Conservation (phyloP, 2,113 vertebrate genomes). For the Telmatochromis sp. region DNA sequence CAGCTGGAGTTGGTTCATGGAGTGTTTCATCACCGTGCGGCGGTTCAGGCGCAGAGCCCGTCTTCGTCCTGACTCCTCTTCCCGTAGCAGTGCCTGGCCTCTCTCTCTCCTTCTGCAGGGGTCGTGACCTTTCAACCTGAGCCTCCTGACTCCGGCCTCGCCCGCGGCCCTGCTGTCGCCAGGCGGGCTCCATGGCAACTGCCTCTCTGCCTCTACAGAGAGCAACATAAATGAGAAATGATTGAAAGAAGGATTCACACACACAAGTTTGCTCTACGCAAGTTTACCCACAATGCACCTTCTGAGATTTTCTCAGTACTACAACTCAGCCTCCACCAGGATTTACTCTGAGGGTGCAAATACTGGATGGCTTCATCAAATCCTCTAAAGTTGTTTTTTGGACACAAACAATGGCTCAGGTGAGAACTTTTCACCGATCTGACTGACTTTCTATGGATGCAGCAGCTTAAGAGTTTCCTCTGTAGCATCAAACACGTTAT, state of each 20-base stretch:
- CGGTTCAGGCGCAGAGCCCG: accelerated
- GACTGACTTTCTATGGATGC: background rate
- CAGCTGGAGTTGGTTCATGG: accelerated
- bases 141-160: constrained; percentile 72
- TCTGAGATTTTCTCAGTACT: background rate
- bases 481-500: too few relatives aligned
- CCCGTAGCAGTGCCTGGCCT: background rate
- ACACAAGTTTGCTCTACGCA: accelerated
- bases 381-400: accelerated
- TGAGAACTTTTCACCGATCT: background rate
- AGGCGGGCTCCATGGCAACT: constrained; percentile 79
- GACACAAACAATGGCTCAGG: background rate
- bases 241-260: background rate
- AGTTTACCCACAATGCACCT: background rate
- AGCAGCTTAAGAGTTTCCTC: accelerated
- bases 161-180: constrained; percentile 80
- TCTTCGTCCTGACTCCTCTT: background rate
- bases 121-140: constrained; percentile 21
- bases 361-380: background rate
- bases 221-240: accelerated
- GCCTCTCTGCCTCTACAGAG: background rate
- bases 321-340: background rate
- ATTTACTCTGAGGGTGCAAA: background rate
- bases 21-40: background rate
- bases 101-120: constrained; percentile 8